Evolutionary conservation across 2,113 vertebrate genomes (phyloP).

Genomic region (Chaetodon trifascialis): DNA sequence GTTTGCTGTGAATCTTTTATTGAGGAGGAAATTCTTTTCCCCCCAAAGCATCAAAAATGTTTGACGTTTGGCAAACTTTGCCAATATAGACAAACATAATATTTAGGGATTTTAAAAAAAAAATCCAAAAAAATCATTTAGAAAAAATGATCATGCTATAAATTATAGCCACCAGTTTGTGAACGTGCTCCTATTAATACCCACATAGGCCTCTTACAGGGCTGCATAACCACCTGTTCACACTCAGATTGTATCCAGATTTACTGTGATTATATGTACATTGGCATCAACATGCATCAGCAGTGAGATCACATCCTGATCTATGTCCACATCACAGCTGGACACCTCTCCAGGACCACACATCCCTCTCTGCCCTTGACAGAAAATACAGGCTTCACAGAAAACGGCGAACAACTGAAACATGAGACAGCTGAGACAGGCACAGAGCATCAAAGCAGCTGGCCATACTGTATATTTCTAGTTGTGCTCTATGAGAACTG

Average conservation of each 20-base stretch:
- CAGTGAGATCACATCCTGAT: not conserved
- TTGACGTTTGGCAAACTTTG: not conserved
- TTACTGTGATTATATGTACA: not conserved
- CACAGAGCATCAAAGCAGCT: not conserved
- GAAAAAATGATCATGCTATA: not conserved
- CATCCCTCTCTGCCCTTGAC: not conserved
- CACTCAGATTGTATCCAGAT: not conserved
- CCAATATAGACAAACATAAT: not conserved
- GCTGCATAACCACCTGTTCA: not conserved
- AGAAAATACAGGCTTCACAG: not conserved
- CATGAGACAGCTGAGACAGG: not conserved
- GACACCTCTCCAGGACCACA: not conserved
- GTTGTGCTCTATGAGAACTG: not conserved
- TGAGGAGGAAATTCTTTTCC: constrained; percentile 23
- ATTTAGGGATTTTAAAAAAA: not conserved
- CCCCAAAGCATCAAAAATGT: constrained; percentile 24
- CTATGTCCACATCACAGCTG: not conserved
- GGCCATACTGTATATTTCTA: not conserved
- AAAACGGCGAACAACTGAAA: not conserved
- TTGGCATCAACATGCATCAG: not conserved
- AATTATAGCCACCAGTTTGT: not conserved
- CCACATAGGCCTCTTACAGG: not conserved
- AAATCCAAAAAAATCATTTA: not conserved
- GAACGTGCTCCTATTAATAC: not conserved
- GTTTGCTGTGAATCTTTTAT: constrained; percentile 37